Conservation (phyloP, 2,113 vertebrate genomes). For the Phrynosoma blainvillii region DNA sequence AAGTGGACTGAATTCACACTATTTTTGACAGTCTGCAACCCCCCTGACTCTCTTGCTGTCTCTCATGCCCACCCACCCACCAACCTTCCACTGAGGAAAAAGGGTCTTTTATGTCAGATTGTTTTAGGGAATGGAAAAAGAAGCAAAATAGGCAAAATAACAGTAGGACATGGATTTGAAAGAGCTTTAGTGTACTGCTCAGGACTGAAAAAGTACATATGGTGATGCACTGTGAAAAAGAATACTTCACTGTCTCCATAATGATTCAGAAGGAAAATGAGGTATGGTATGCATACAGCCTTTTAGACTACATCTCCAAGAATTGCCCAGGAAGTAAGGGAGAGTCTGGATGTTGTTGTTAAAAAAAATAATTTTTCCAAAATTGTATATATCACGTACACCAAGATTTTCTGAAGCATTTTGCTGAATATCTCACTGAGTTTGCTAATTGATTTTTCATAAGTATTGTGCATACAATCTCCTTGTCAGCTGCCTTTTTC, state of each 20-base stretch:
- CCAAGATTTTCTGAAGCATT: neutral
- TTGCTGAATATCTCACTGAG: neutral
- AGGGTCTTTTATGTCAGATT: neutral
- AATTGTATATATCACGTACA: no score
- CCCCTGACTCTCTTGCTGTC: neutral
- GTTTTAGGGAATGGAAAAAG: neutral
- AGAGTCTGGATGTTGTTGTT: no score
- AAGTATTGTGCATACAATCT: neutral
- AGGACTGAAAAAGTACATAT: neutral
- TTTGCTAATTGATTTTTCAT: neutral
- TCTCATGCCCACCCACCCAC: neutral
- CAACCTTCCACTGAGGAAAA: slow-evolving; percentile 7
- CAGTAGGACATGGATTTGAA: neutral
- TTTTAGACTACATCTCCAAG: no score
- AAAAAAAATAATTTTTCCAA: no score
- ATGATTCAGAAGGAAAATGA: neutral
- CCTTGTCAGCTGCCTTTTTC: neutral
- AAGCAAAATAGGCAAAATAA: neutral
- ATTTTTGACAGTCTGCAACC: no score
- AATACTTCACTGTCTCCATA: neutral
- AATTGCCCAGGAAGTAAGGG: no score
- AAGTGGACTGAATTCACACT: no score
- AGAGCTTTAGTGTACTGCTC: neutral
- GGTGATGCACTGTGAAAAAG: no score
- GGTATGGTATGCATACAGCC: no score